Base-by-base conservation (phyloP, 2,113 vertebrate genomes). In the Chinchilla lanigera region DNA sequence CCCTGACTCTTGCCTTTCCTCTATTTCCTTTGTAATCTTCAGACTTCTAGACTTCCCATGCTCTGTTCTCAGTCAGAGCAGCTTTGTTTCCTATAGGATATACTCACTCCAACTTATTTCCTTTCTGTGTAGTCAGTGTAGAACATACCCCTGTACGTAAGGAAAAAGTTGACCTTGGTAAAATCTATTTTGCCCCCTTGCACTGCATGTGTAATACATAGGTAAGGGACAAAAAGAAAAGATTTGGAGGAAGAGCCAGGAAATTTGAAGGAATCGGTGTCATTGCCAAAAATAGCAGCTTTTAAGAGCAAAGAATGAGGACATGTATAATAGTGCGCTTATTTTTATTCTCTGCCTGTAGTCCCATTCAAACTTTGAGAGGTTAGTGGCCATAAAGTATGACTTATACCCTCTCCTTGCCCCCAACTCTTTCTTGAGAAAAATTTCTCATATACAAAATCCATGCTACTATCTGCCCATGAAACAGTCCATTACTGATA, bases 291-390 rank as follows among this genome's bases (percentile, higher is more conserved):
- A 93, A 65, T 78, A 94, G n/a, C 50, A 80, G 30, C 35, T 7
- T 73, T 90, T 88, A 92, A 11, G 78, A 90, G 2, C 24, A 8
- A 93, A 13, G 22, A 44, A 28, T 80, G 6, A 14, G 6, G 63
- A 73, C 5, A 11, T 81, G 28, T 69, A 30, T 14, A 89, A n/a
- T 30, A 71, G 2, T 89, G 28, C 14, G 50, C 12, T 89, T 73
- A 58, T 17, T 88, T 89, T 56, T 94, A 5, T 78, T 90, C 38
- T 96, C 86, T 82, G 50, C 61, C 65, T 78, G n/a, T 96, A 41
- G 22, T 67, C 22, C 38, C 14, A 56, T 88, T 28, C 33, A 95
- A 35, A 89, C 10, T 14, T n/a, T 73, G 58, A 87, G 22, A 82
- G 14, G 1, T 87, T 83, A 56, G 65, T 89, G 47, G 22, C 24